These are phyloP conservation scores for Chaenogobius annularis DNA, from an alignment of 2,113 vertebrate genomes.

Conservation along the genomic window DNA sequence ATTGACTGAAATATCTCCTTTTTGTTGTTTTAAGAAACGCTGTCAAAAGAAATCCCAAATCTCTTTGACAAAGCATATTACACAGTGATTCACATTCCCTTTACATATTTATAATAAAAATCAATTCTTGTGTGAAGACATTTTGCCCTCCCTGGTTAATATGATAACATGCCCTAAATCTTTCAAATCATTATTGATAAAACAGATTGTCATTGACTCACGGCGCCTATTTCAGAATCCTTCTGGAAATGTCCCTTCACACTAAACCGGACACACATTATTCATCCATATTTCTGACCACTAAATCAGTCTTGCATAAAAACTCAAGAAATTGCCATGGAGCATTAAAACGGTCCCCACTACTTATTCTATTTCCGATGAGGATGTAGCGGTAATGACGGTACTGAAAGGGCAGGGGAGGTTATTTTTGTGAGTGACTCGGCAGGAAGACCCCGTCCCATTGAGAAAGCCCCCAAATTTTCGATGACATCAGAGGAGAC, in stretches of 20 bases:
- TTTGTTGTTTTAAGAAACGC: no score
- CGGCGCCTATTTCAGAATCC: background rate
- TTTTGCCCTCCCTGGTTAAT: background rate
- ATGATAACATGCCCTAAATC: background rate
- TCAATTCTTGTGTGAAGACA: background rate
- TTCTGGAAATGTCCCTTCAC: background rate
- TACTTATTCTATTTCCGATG: background rate
- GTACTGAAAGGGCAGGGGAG: conserved; percentile 13
- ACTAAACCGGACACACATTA: background rate
- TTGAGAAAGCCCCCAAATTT: background rate
- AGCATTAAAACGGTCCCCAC: background rate
- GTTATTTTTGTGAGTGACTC: conserved; percentile 41
- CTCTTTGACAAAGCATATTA: no score
- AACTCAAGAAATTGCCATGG: background rate
- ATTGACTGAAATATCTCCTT: no score
- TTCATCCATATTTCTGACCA: background rate
- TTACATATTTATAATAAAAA: background rate
- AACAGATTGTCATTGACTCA: background rate
- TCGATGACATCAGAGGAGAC: conserved; percentile 45
- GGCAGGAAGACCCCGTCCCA: conserved; percentile 39
- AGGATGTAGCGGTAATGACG: background rate
- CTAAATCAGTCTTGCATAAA: background rate
- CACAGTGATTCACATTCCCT: background rate
- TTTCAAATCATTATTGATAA: background rate
- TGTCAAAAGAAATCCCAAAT: no score